Percentiles rank a stretch among this genome's conserved stretches.
Evolutionary conservation across 1,140 invertebrate genomes (phyloP).

Genomic region (Holcopasites calliopsidis): DNA sequence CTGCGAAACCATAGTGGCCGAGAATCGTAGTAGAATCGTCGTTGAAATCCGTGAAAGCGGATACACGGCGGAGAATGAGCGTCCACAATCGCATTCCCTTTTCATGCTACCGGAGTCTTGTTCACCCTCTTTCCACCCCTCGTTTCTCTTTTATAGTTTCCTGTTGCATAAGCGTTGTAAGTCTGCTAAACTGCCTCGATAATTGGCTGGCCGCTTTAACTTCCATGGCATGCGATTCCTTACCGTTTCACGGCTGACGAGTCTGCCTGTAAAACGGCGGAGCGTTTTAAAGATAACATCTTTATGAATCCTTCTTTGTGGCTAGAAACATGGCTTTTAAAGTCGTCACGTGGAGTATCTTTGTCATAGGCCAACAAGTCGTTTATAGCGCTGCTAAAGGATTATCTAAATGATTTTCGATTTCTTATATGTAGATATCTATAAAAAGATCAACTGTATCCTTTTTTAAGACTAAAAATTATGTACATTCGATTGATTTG

Average conservation of each 20-base stretch:
- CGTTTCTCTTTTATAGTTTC: slow-evolving; percentile 8
- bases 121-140: too few relatives aligned
- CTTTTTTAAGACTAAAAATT: too few relatives aligned
- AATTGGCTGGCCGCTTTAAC: neutral
- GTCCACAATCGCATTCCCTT: slow-evolving; percentile 7
- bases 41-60: slow-evolving; percentile 43
- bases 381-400: too few relatives aligned
- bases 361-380: too few relatives aligned
- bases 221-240: neutral
- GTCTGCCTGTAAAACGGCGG: neutral
- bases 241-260: neutral
- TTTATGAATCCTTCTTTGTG: neutral
- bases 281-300: neutral
- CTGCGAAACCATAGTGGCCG: slow-evolving; percentile 39
- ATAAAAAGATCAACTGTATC: too few relatives aligned
- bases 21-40: slow-evolving; percentile 27
- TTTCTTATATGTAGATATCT: too few relatives aligned
- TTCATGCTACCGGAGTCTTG: neutral
- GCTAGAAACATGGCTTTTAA: neutral
- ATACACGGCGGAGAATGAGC: slow-evolving; percentile 32
- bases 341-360: neutral
- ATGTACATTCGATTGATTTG: too few relatives aligned
- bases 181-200: slow-evolving; percentile 3
- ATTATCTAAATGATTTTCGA: too few relatives aligned
- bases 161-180: slow-evolving; percentile 13